Base-by-base conservation (phyloP, 23 tunicate genomes). In the Trididemnum clinides region DNA sequence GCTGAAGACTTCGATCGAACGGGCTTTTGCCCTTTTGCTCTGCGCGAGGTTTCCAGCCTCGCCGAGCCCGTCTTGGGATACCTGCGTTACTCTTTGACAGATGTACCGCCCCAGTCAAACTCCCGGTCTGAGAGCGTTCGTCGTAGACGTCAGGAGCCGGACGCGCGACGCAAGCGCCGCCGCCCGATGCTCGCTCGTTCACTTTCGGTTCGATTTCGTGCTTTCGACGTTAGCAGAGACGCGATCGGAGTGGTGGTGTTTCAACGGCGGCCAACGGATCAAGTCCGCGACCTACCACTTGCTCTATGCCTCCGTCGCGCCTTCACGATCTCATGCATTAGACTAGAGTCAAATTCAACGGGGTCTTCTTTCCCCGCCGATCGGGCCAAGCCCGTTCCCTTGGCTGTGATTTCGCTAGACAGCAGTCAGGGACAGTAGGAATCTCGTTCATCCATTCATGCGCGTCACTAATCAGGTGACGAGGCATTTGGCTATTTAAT, bases 381-480 rank as follows among this genome's bases (percentile, higher is more conserved):
- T 77, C 39, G 27, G 18, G 27, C 82, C 82, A 77, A 77, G 82
- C 82, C 82, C 82, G 77, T 77, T 77, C 82, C 82, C 82, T 77
- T 77, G 82, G 82, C 82, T 77, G 82, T 77, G 82, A 77, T 20
- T 77, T 77, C 77, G 82, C 82, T 50, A 77, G 82, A 77, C 10
- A 77, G 82, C 66, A 77, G 82, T 10, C 70, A 77, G 82, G 82
- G 77, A 77, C 82, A 77, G 82, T 28, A 77, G 82, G 82, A 77
- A 77, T 77, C 82, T 77, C 82, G 82, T 77, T 77, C n/a, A 77
- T 77, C 82, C 82, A 77, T 77, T 77, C 82, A 77, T 77, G 82
- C 82, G 27, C 69, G 69, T 62, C 69, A 62, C 69, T 62, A 62
- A 62, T 62, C 69, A 62, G 69, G 28, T 71, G 78, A 71, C 78